phyloP scores from a whole-genome alignment of 1,140 invertebrate genomes.

The Drosophila burlai region DNA sequence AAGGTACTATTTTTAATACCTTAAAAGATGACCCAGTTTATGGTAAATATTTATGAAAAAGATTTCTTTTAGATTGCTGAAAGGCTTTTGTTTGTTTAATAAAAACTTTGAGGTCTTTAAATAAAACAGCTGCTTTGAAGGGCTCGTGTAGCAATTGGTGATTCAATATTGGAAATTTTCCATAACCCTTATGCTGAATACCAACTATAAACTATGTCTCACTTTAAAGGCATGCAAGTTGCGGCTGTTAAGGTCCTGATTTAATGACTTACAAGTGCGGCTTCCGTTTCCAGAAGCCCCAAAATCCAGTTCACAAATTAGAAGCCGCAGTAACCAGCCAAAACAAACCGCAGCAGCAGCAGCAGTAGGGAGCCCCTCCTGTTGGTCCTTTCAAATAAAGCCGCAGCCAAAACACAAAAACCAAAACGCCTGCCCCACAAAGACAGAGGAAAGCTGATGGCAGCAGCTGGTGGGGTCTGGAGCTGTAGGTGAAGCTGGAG shows the following conservation, averaged over 20 bases:
- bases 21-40: slow-evolving; percentile 29
- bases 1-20: slow-evolving; percentile 9
- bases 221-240: slow-evolving; percentile 6
- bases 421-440: slow-evolving; percentile 21
- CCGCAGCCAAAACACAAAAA: slow-evolving; percentile 56
- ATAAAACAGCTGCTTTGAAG: neutral
- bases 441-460: neutral
- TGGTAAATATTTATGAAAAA: neutral
- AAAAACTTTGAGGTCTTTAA: neutral
- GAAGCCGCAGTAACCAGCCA: slow-evolving; percentile 62
- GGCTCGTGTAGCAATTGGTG: neutral
- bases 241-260: slow-evolving; percentile 36
- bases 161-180: slow-evolving; percentile 10
- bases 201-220: neutral
- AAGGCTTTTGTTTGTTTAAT: slow-evolving; percentile 12
- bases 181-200: neutral
- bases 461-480: neutral
- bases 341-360: slow-evolving; percentile 46
- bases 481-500: neutral
- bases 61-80: neutral
- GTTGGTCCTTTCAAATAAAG: slow-evolving; percentile 14
- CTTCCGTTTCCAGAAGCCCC: slow-evolving; percentile 31
- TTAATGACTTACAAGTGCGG: slow-evolving; percentile 62
- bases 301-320: slow-evolving; percentile 72
- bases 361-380: slow-evolving; percentile 1